Percentiles rank a stretch among this genome's conserved stretches.
These are phyloP conservation scores for Varecia variegata DNA, from an alignment of 2,797 vertebrate genomes.

Conservation along the genomic window DNA sequence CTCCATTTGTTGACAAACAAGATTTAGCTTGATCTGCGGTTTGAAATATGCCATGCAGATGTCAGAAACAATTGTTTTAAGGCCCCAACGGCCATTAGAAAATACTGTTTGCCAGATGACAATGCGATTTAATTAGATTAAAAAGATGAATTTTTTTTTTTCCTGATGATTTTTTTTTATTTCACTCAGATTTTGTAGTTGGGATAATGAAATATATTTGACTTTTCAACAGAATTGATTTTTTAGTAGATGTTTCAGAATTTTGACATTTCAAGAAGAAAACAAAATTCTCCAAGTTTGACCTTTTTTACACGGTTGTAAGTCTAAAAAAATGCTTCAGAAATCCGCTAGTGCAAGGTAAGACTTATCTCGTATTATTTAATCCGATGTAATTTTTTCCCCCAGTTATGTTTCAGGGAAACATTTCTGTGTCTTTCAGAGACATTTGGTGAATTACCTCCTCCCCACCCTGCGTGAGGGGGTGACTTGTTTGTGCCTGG, in stretches of 20 bases:
- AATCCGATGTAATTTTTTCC: no score
- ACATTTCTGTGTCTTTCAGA: background rate
- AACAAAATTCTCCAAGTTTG: background rate
- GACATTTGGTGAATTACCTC: background rate
- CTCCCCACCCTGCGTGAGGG: no score
- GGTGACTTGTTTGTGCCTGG: background rate
- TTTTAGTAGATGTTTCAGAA: background rate
- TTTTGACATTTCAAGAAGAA: background rate
- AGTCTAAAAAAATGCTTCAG: background rate
- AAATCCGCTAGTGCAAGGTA: accelerated
- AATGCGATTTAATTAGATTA: background rate
- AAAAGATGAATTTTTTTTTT: background rate
- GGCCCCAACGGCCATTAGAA: background rate
- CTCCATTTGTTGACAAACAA: background rate
- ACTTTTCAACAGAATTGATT: background rate
- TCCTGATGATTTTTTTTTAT: background rate
- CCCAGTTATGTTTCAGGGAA: background rate
- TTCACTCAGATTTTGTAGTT: background rate
- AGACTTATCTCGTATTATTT: background rate
- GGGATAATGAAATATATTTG: background rate
- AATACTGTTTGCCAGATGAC: background rate
- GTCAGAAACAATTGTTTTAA: background rate
- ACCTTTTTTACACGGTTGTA: accelerated
- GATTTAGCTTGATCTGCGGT: background rate
- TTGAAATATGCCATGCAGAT: background rate